Conservation (phyloP, 2,113 vertebrate genomes). For the Edolisoma coerulescens region DNA sequence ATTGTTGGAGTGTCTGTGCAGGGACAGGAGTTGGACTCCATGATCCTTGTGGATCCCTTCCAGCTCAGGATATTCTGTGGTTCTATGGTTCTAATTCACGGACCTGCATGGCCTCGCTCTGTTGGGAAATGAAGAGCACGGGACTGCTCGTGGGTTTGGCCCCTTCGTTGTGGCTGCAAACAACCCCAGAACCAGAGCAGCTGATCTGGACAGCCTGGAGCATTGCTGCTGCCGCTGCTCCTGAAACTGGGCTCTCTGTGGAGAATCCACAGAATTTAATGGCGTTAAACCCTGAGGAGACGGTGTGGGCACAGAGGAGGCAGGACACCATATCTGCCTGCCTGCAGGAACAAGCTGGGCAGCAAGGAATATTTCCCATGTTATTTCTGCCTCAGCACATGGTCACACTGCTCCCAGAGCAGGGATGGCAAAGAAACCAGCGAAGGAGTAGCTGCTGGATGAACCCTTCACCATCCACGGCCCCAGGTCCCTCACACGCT, state of each 20-base stretch:
- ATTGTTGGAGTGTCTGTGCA: background rate
- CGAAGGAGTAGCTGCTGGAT: background rate
- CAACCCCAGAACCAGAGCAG: background rate
- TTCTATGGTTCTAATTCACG: background rate
- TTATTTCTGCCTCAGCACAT: background rate
- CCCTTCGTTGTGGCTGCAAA: rapidly evolving
- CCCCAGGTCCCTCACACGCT: rapidly evolving
- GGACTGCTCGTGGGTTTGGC: background rate
- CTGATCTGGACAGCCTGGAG: background rate
- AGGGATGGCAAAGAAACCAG: background rate
- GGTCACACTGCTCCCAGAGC: no score
- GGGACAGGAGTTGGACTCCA: rapidly evolving
- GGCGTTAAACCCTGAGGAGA: background rate
- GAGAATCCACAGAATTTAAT: background rate
- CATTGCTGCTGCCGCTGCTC: background rate
- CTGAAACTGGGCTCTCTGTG: rapidly evolving
- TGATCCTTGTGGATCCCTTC: background rate
- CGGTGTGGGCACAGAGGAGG: rapidly evolving
- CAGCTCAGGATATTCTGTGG: background rate
- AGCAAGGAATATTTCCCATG: background rate
- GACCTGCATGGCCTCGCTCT: rapidly evolving
- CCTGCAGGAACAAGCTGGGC: background rate
- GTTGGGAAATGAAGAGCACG: background rate
- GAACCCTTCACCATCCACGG: rapidly evolving
- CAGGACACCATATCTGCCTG: rapidly evolving